Evolutionary conservation across 2,888 invertebrate species (phyloP), one percentile per base, ranked within the genome.

Genomic region (Beris morrisii): DNA sequence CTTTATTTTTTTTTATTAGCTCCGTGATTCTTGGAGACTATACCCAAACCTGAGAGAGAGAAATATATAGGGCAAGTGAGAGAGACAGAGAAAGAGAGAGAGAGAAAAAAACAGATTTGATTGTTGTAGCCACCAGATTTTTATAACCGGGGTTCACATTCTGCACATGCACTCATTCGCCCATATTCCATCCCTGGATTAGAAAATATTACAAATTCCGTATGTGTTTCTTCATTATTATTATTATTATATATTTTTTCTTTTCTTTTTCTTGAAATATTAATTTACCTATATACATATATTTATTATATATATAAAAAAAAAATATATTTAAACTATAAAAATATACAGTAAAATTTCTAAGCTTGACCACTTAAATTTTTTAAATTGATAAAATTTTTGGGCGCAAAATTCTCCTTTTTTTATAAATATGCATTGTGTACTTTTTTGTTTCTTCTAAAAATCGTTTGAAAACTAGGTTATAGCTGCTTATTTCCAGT

Each of bases 341-440:
- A 5, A 5, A 52, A 12, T n/a, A 30, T 32, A n/a, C 58, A 58
- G 58, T 58, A 58, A 58, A 58, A 58, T 58, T 45, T 58, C 58
- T 58, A 58, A 28, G 58, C 7, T 44, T 48, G 48, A 13, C 13
- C 48, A 48, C 15, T 38, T 38, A 48, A 48, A 4, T 48, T 48
- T 11, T 13, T 48, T 48, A 48, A 6, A 4, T 48, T 9, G 9
- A 9, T 9, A 12, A 44, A n/a, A 44, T 4, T 44, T 15, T 12
- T 48, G 48, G 48, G 6, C n/a, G 11, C 15, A 22, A 22, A 22
- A 22, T 22, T 22, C 22, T 22, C 22, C 3, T 2, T 22, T 22
- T 22, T 22, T 38, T 38, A 38, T 38, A 7, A 38, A 38, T 7
- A 38, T 38, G 38, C 38, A 7, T 38, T 38, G 9, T 38, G 38